Conservation (phyloP, 2,888 invertebrate genomes). For the Notodonta ziczac region DNA sequence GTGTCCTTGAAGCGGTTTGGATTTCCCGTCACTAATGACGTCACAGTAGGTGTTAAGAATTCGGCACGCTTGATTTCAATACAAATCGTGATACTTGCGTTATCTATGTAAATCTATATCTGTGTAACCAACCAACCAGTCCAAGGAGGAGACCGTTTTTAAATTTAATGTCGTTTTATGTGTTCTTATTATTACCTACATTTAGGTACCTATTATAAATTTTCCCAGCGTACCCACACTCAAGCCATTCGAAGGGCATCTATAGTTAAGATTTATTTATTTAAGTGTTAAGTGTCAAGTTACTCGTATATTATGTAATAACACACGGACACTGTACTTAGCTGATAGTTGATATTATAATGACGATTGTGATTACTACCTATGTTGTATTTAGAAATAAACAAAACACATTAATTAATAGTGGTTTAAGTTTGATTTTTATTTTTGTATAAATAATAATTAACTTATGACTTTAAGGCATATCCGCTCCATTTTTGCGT, state of each 20-base stretch:
- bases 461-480: too few relatives aligned
- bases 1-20: too few relatives aligned
- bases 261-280: slow-evolving; percentile 61
- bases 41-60: too few relatives aligned
- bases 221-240: neutral
- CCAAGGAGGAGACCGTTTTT: too few relatives aligned
- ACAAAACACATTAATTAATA: neutral
- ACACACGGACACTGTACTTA: slow-evolving; percentile 21
- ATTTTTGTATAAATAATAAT: neutral
- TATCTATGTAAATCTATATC: too few relatives aligned
- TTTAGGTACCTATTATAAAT: neutral
- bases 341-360: slow-evolving; percentile 12
- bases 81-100: too few relatives aligned
- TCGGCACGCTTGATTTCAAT: too few relatives aligned
- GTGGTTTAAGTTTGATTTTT: neutral
- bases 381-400: neutral
- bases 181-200: too few relatives aligned
- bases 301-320: slow-evolving; percentile 3
- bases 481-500: too few relatives aligned
- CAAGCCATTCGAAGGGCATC: slow-evolving; percentile 9
- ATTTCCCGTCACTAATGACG: too few relatives aligned
- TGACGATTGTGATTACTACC: slow-evolving; percentile 39
- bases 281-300: slow-evolving; percentile 47
- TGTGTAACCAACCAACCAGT: too few relatives aligned
- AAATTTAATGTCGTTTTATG: too few relatives aligned